These are phyloP conservation scores for Drosophila erecta DNA, from an alignment of 1,140 invertebrate species.

Conservation along the genomic window DNA sequence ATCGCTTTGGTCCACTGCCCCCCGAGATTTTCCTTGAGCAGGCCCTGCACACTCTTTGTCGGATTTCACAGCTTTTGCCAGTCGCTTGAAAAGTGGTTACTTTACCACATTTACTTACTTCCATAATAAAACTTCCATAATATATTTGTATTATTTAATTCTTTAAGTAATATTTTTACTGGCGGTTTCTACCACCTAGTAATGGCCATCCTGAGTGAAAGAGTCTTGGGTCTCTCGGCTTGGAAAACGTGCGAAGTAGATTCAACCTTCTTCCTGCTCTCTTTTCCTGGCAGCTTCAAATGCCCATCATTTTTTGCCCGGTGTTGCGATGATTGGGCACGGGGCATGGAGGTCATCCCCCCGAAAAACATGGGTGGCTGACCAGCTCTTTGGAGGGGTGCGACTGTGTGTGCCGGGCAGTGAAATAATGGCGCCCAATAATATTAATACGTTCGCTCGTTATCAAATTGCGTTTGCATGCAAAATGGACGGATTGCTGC, in stretches of 20 bases:
- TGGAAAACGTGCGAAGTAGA: no score
- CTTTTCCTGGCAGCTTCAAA: constrained; percentile 38
- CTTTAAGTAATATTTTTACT: no score
- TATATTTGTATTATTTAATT: no score
- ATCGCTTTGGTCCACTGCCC: neutral
- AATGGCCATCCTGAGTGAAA: no score
- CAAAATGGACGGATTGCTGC: constrained; percentile 71
- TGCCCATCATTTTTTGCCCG: constrained; percentile 64
- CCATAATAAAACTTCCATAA: no score
- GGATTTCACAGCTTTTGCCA: neutral
- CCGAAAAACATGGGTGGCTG: no score
- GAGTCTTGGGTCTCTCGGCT: no score
- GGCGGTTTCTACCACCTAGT: no score
- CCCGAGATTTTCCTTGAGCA: neutral
- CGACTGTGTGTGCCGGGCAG: constrained; percentile 24
- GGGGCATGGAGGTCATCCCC: no score
- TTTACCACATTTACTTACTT: no score
- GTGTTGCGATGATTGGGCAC: neutral
- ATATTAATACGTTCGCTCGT: constrained; percentile 84
- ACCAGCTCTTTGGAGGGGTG: constrained; percentile 2
- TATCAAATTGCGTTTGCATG: constrained; percentile 83
- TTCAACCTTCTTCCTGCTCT: constrained; percentile 1
- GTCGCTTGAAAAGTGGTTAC: no score
- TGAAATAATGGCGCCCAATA: constrained; percentile 79
- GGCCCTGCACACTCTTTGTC: constrained; percentile 2